Evolutionary conservation across 1,140 invertebrate genomes (phyloP), one percentile per base, ranked within the genome.

Genomic region (Limonius californicus): DNA sequence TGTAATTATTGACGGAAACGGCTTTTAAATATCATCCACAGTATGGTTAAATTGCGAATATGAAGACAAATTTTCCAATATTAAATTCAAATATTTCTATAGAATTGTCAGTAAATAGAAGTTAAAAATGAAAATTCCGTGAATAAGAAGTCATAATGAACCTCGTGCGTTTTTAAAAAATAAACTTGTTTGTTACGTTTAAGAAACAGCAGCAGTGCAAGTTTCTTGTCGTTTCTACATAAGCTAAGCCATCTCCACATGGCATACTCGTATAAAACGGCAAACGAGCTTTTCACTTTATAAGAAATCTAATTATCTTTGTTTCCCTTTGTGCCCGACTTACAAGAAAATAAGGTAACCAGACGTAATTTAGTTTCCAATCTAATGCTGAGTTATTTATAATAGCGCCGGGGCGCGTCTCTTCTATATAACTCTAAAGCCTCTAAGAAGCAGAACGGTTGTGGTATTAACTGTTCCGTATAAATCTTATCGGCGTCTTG

Each of bases 401-500:
- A 50, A 50, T 50, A 32, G 53, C 20, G 30, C n/a, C n/a, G 21
- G 15, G n/a, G 53, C n/a, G 18, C 20, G 53, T 32, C 20, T 50
- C 45, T 50, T 50, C 3, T 50, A 50, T 50, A 50, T 4, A 2
- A 2, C 45, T 50, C 3, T 4, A 50, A 18, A 6, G 6, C 15
- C 15, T 18, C 45, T 50, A 50, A 50, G 45, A 50, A 50, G 45
- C 1, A 55, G 18, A 55, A 32, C 53, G 53, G 61, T 62, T 57
- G 45, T 32, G 61, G 55, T 53, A 57, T 57, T 57, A 62, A 53
- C 19, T 57, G 42, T 39, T 57, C 55, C 65, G 59, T 67, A 74
- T 74, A 73, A 74, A 76, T 76, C 73, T 76, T 76, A 76, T 76
- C 74, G 68, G 66, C 65, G 70, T 74, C 71, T 72, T 76, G 74